phyloP scores from a whole-genome alignment of 2,797 vertebrate species.

The Monodelphis domestica region DNA sequence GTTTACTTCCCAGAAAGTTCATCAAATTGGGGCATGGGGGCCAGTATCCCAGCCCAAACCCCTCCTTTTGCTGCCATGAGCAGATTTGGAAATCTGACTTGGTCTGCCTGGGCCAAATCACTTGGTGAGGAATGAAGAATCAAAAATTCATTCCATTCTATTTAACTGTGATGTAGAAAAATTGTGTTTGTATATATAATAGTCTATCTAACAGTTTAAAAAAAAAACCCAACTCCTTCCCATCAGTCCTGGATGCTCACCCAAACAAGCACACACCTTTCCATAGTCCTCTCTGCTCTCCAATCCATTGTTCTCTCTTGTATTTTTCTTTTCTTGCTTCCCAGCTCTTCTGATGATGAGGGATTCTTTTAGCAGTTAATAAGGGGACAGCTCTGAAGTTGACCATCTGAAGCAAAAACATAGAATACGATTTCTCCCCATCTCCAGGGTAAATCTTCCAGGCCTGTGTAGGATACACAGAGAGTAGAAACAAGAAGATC shows the following conservation, averaged over 20 bases:
- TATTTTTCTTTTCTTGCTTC: neutral
- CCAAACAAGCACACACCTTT: neutral
- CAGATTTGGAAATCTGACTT: neutral
- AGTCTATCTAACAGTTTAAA: conserved; percentile 78
- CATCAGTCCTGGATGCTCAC: neutral
- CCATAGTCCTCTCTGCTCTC: neutral
- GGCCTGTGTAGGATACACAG: neutral
- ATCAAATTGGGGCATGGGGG: neutral
- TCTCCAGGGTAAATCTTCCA: neutral
- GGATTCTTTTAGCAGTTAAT: neutral
- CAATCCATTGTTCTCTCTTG: neutral
- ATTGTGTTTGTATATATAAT: conserved; percentile 90
- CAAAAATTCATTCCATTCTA: conserved; percentile 87
- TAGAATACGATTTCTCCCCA: neutral
- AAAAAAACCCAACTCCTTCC: no score
- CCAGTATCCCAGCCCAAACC: neutral
- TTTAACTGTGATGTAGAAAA: conserved; percentile 92
- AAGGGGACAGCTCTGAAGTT: neutral
- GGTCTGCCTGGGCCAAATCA: conserved; percentile 47
- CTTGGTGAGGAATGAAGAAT: conserved; percentile 65
- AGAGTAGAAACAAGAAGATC: neutral
- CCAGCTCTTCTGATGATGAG: neutral
- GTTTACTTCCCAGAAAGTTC: neutral
- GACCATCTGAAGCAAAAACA: neutral
- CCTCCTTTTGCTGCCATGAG: conserved; percentile 1